Conservation (phyloP, 2,797 vertebrate species). For the Lepus oiostolus region DNA sequence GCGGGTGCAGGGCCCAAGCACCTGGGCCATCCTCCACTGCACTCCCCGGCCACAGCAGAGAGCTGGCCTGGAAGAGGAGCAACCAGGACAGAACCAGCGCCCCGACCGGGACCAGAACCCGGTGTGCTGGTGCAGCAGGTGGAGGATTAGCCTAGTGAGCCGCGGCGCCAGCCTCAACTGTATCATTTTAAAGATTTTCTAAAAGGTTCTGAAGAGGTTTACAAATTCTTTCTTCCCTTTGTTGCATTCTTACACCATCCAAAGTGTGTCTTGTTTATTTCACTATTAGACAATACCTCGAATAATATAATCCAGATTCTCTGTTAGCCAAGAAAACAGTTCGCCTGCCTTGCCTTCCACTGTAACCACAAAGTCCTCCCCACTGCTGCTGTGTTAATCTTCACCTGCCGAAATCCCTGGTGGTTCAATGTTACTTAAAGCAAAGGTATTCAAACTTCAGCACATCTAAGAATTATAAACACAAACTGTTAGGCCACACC, state of each 20-base stretch:
- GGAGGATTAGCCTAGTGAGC: no score
- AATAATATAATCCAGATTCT: neutral
- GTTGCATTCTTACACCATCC: neutral
- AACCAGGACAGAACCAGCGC: no score
- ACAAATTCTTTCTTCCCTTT: neutral
- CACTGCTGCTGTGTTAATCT: neutral
- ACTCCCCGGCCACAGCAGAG: no score
- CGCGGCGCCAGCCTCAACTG: no score
- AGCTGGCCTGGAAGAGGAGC: no score
- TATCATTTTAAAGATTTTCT: neutral
- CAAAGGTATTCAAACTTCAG: neutral
- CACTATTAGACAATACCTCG: neutral
- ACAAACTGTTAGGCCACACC: neutral
- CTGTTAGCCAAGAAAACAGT: neutral
- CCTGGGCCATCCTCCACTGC: no score
- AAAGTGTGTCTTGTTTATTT: neutral
- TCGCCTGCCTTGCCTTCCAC: neutral
- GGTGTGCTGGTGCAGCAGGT: no score
- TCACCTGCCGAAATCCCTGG: neutral
- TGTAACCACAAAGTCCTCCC: neutral
- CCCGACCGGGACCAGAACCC: no score
- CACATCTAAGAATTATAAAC: neutral
- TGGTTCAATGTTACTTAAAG: neutral
- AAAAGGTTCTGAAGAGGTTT: conserved; percentile 29
- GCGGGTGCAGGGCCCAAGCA: no score